These are phyloP conservation scores for Galeopterus variegatus DNA, from an alignment of 2,113 vertebrate genomes.

Conservation along the genomic window DNA sequence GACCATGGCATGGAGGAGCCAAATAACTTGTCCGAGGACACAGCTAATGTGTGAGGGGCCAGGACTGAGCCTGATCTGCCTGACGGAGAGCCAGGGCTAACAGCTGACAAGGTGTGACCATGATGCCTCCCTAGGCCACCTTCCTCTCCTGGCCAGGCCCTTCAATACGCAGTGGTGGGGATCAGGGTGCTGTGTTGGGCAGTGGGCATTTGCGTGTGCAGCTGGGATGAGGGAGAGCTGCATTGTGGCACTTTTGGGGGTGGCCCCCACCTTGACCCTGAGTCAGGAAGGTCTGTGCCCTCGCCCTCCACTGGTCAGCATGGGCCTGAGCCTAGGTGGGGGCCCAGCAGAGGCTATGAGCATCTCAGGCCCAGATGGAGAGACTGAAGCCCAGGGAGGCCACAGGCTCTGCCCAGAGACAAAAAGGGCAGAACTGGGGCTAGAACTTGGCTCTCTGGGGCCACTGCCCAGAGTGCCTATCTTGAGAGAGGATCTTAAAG, in stretches of 20 bases:
- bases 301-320: too few relatives aligned
- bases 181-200: accelerated
- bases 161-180: background rate
- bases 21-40: background rate
- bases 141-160: background rate
- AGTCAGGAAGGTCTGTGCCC: background rate
- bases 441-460: background rate
- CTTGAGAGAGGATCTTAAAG: background rate
- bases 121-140: background rate
- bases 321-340: background rate
- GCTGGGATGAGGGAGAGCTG: too few relatives aligned
- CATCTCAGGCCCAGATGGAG: background rate
- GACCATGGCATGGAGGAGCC: background rate
- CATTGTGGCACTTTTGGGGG: accelerated
- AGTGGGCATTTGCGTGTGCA: too few relatives aligned
- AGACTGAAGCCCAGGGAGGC: background rate
- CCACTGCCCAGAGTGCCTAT: background rate
- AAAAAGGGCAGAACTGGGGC: background rate
- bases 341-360: background rate
- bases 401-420: background rate
- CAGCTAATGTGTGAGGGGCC: accelerated
- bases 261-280: background rate
- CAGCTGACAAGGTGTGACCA: background rate
- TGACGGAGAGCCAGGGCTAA: background rate
- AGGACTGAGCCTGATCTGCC: background rate